Base-by-base conservation (phyloP, 2,113 vertebrate genomes). In the Micronisus gabar region DNA sequence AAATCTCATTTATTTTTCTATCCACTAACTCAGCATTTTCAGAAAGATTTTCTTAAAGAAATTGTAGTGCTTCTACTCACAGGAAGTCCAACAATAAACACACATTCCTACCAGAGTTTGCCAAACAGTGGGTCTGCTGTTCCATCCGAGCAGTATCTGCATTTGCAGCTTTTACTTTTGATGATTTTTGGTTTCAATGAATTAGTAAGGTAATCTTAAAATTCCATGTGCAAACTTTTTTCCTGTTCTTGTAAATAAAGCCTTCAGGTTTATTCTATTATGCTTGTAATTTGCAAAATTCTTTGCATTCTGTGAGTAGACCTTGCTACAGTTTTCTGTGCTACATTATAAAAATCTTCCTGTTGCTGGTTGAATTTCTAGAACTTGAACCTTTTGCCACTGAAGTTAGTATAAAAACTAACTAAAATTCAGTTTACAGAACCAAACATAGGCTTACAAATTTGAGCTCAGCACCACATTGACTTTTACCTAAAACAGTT, bases 1-100 rank as follows among this genome's bases (percentile, higher is more conserved):
- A 93, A 93, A 86, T 88, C 43, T 84, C 68, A 59, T 95, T 96
- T 88, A 56, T 81, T 92, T 93, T 79, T 86, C 56, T 62, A 3
- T 84, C 5, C 27, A n/a, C 25, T 76, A 81, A 63, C 26, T 90
- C 71, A 83, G 43, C 53, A 48, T 55, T 93, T 94, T 86, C 56
- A 75, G 34, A 45, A 75, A 81, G 40, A 91, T 53, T 91, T 70
- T 85, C 50, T 80, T 79, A 34, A 74, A 88, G 55, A 47, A 78
- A 16, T 43, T 45, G 34, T n/a, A 67, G 21, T 59, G 47, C 43
- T 88, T 72, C 62, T 73, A 5, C 45, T 72, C 18, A 10, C 45
- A 86, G 79, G 25, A 92, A 79, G 25, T 34, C 55, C 29, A 65
- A 43, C 47, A 72, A 56, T 65, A 79, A 89, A 58, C 52, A 91